Evolutionary conservation across 2,797 vertebrate species (phyloP).

Genomic region (Austrolebias charrua): DNA sequence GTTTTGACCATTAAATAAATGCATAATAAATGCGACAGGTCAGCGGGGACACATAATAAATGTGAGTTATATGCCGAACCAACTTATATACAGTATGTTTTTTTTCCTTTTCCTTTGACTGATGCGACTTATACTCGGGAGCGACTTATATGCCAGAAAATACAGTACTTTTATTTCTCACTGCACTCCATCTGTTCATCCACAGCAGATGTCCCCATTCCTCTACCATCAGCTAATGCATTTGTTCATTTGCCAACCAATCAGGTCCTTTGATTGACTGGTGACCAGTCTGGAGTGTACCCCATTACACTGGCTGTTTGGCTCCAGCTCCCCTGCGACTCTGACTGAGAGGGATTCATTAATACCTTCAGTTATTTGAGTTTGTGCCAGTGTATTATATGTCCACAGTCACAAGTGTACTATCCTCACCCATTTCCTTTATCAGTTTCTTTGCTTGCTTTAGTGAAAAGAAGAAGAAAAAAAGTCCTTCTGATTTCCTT

Average conservation of each 20-base stretch:
- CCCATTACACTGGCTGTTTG: background rate
- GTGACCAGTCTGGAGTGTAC: background rate
- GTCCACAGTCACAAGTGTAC: conserved; percentile 13
- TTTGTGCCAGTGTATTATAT: conserved; percentile 21
- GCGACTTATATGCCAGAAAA: too few relatives aligned
- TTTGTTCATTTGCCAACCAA: conserved; percentile 30
- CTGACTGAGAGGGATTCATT: conserved; percentile 14
- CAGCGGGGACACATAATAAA: too few relatives aligned
- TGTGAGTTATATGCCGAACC: too few relatives aligned
- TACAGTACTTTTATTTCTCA: background rate
- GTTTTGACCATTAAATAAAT: too few relatives aligned
- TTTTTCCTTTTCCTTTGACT: too few relatives aligned
- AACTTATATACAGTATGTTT: too few relatives aligned
- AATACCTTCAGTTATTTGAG: conserved; percentile 31
- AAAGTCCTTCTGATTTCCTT: conserved; percentile 35
- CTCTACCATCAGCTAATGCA: conserved; percentile 19
- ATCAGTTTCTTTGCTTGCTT: conserved; percentile 23
- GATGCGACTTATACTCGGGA: too few relatives aligned
- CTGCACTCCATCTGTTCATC: conserved; percentile 15
- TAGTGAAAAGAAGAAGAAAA: conserved; percentile 26
- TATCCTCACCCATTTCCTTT: conserved; percentile 2
- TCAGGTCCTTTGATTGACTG: background rate
- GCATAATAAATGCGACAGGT: too few relatives aligned
- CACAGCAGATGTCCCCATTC: conserved; percentile 1
- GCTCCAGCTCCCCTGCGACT: background rate